These are phyloP conservation scores for Campoplex nolae DNA, from an alignment of 2,888 invertebrate genomes.

Conservation along the genomic window DNA sequence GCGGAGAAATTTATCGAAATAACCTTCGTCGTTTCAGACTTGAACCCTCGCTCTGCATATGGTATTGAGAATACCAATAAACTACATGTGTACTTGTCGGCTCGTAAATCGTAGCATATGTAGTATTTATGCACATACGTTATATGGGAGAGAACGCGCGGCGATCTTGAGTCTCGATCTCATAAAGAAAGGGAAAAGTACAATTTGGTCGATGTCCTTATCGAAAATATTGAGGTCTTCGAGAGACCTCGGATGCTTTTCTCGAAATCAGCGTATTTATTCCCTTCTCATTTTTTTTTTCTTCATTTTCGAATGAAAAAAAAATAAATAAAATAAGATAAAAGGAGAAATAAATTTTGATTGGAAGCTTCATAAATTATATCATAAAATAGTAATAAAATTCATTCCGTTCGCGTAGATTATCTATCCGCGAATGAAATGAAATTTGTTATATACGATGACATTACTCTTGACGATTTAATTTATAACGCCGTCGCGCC, in stretches of 20 bases:
- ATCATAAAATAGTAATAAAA: not conserved
- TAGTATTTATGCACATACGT: slow-evolving; percentile 22
- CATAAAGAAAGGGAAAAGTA: slow-evolving; percentile 11
- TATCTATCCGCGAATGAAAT: not conserved
- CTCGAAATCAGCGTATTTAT: slow-evolving; percentile 19
- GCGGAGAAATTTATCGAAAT: slow-evolving; percentile 43
- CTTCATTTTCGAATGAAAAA: not conserved
- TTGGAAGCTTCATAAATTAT: not conserved
- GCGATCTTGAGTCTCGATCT: slow-evolving; percentile 21
- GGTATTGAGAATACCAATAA: slow-evolving; percentile 35
- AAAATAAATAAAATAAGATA: not conserved
- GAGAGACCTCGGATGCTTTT: not conserved
- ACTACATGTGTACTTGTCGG: slow-evolving; percentile 17
- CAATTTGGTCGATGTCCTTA: slow-evolving; percentile 39
- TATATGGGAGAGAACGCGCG: slow-evolving; percentile 7
- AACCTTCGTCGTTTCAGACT: slow-evolving; percentile 28
- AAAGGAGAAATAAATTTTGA: not conserved
- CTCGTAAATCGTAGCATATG: slow-evolving; percentile 34
- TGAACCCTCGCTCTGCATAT: slow-evolving; percentile 17
- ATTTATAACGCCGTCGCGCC: slow-evolving; percentile 5
- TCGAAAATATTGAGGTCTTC: slow-evolving; percentile 22
- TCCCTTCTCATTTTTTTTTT: not conserved
- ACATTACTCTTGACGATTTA: slow-evolving; percentile 12
- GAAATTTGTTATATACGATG: slow-evolving; percentile 9
- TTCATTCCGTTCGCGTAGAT: not conserved